Evolutionary conservation across 2,888 invertebrate species (phyloP).

Genomic region (Agrotis exclamationis): DNA sequence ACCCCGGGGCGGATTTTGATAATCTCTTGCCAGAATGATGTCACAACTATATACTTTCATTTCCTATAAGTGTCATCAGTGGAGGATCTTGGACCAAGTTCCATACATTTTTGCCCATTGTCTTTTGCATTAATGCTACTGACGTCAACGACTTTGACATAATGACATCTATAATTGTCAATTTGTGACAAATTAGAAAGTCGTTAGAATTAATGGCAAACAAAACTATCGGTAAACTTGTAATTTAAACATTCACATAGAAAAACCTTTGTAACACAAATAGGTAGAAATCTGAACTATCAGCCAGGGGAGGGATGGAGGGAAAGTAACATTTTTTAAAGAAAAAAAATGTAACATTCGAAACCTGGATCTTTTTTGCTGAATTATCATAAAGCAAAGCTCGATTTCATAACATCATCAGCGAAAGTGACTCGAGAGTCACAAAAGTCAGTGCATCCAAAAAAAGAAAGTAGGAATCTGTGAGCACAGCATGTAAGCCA

Average conservation of each 20-base stretch:
- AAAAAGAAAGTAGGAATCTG: conserved; percentile 47
- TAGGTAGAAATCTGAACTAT: neutral
- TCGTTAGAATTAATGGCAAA: neutral
- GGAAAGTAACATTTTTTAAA: too few relatives aligned
- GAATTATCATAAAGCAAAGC: too few relatives aligned
- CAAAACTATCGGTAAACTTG: neutral
- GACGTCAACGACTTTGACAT: conserved; percentile 25
- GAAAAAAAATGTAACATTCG: too few relatives aligned
- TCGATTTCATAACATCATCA: too few relatives aligned
- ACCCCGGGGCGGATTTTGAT: too few relatives aligned
- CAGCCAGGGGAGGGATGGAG: too few relatives aligned
- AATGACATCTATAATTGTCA: conserved; percentile 28
- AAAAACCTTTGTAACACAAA: neutral
- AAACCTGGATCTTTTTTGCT: too few relatives aligned
- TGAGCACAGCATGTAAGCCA: conserved; percentile 75
- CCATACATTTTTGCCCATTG: too few relatives aligned
- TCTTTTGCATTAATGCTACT: conserved; percentile 39
- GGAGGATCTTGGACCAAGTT: too few relatives aligned
- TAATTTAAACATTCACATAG: neutral
- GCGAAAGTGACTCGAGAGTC: conserved; percentile 2
- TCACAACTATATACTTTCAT: too few relatives aligned
- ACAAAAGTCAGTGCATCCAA: conserved; percentile 23
- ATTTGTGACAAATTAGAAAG: conserved; percentile 16
- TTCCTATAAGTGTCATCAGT: too few relatives aligned
- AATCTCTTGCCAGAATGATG: too few relatives aligned